Evolutionary conservation across 2,797 vertebrate genomes (phyloP).

Genomic region (Morelia viridis): DNA sequence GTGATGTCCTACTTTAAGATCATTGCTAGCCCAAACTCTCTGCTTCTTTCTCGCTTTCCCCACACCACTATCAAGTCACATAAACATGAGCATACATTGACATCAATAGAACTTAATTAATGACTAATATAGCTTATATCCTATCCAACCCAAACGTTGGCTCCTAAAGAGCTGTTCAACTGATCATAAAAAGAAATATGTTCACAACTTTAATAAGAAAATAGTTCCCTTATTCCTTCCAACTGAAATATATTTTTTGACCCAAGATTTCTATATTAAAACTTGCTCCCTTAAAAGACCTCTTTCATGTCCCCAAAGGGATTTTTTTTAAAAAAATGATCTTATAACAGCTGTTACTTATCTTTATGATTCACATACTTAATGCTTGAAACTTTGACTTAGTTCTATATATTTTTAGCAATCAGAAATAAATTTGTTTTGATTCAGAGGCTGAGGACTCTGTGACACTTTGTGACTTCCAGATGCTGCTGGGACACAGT

Average conservation of each 20-base stretch:
- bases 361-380: constrained; percentile 71
- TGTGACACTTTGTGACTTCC: constrained; percentile 51
- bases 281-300: constrained; percentile 73
- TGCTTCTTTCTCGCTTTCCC: neutral
- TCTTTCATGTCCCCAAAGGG: constrained; percentile 75
- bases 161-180: constrained; percentile 50
- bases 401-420: constrained; percentile 73
- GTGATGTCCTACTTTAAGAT: neutral
- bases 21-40: neutral
- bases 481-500: constrained; percentile 40
- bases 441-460: constrained; percentile 56
- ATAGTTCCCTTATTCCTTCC: constrained; percentile 51
- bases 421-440: constrained; percentile 68
- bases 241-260: constrained; percentile 69
- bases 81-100: neutral
- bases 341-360: constrained; percentile 74
- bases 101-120: neutral
- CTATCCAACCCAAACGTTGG: neutral
- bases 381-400: constrained; percentile 62
- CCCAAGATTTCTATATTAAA: constrained; percentile 75
- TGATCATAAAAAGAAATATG: constrained; percentile 65
- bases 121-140: neutral
- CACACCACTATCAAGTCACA: neutral
- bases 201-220: constrained; percentile 60
- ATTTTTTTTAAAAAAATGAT: constrained; percentile 64